These are phyloP conservation scores for Calosoma granatense DNA, from an alignment of 1,140 invertebrate genomes.

Conservation along the genomic window DNA sequence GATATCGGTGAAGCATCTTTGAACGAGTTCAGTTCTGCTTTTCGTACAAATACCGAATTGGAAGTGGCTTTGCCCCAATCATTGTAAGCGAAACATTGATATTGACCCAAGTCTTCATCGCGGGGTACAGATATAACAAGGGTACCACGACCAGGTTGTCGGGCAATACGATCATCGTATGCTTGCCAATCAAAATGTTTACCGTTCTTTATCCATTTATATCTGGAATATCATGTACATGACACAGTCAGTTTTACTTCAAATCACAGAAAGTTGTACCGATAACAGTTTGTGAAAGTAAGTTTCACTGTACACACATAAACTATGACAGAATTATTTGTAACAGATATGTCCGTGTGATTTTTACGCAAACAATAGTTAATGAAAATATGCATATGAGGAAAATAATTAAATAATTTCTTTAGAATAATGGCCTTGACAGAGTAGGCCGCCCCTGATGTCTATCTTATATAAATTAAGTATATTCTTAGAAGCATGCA, in stretches of 20 bases:
- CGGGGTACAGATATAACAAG: constrained; percentile 78
- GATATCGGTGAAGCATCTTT: constrained; percentile 56
- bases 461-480: no score
- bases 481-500: no score
- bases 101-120: constrained; percentile 90
- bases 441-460: no score
- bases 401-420: no score
- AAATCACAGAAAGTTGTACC: no score
- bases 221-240: constrained; percentile 49
- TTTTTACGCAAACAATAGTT: no score
- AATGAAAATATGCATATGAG: no score
- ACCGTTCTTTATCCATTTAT: constrained; percentile 94
- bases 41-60: constrained; percentile 89
- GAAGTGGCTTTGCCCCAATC: constrained; percentile 89
- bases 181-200: constrained; percentile 81
- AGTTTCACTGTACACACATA: no score
- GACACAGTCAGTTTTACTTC: no score
- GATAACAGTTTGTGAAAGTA: no score
- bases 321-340: background rate
- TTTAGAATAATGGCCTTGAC: no score
- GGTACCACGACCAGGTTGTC: constrained; percentile 84
- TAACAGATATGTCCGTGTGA: background rate
- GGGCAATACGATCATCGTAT: constrained; percentile 87
- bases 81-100: constrained; percentile 95
- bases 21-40: constrained; percentile 87